Evolutionary conservation across 2,113 vertebrate genomes (phyloP).

Genomic region (Neolamprologus devosi): DNA sequence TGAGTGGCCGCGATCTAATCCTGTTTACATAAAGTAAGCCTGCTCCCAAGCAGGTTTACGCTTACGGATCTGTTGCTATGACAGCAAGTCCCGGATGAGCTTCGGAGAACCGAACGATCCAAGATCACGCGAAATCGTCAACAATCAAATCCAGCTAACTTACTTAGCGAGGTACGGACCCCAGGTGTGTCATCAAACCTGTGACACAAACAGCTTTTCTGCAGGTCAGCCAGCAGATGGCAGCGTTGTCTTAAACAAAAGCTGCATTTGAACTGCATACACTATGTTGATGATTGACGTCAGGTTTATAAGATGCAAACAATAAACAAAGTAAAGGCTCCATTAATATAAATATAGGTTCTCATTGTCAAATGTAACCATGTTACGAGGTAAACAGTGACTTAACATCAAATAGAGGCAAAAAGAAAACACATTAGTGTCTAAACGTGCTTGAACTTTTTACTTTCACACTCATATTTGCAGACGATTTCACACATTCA

Average conservation of each 20-base stretch:
- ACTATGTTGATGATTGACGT: rapidly evolving
- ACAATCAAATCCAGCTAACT: too few species aligned
- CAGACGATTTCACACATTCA: background rate
- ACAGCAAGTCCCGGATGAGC: too few species aligned
- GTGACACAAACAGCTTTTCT: background rate
- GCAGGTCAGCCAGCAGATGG: background rate
- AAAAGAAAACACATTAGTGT: background rate
- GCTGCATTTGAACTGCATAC: rapidly evolving
- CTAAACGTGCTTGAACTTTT: background rate
- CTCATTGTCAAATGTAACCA: rapidly evolving
- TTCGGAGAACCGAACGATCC: too few species aligned
- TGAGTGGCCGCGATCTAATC: too few species aligned
- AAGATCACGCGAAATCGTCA: too few species aligned
- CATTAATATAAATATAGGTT: background rate
- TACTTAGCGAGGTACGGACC: too few species aligned
- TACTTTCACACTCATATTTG: background rate
- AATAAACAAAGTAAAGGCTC: background rate
- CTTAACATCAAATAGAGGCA: background rate
- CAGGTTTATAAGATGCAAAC: background rate
- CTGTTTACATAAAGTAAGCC: too few species aligned
- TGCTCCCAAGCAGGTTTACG: too few species aligned
- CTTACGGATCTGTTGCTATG: too few species aligned
- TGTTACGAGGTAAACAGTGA: background rate
- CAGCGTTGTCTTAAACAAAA: rapidly evolving
- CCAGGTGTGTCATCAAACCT: background rate